Percentiles rank a stretch among this genome's conserved stretches.
phyloP scores from a whole-genome alignment of 2,888 invertebrate species.

The Bursaphelenchus okinawaensis region DNA sequence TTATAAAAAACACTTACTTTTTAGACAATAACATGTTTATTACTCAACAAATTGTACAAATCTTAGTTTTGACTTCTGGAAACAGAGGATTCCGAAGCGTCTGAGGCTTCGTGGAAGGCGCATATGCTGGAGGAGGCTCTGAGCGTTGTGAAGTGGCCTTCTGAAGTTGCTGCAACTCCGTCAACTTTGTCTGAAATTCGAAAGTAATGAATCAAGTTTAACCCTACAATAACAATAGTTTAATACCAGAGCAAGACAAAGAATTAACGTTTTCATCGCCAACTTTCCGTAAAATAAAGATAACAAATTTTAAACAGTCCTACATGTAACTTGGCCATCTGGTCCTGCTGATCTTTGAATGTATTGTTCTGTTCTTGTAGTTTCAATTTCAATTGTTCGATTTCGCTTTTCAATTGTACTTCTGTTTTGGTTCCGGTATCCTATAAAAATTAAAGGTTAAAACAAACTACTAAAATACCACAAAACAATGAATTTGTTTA shows the following conservation, averaged over 20 bases:
- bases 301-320: too few relatives aligned
- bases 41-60: conserved; percentile 18
- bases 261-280: too few relatives aligned
- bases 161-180: conserved; percentile 22
- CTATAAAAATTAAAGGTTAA: neutral
- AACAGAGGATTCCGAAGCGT: conserved; percentile 19
- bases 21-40: neutral
- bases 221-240: too few relatives aligned
- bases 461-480: neutral
- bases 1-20: neutral
- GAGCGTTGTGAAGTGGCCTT: neutral
- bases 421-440: neutral
- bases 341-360: conserved; percentile 43
- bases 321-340: conserved; percentile 45
- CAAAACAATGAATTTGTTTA: neutral
- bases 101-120: conserved; percentile 16
- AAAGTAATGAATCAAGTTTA: too few relatives aligned
- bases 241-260: neutral
- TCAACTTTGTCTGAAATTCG: conserved; percentile 25
- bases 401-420: conserved; percentile 33
- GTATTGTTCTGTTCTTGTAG: conserved; percentile 43
- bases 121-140: conserved; percentile 26
- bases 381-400: conserved; percentile 37
- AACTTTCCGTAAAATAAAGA: too few relatives aligned
- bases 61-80: conserved; percentile 20